A percentile compares a stretch with the other conserved stretches of the same genome.
phyloP scores from a whole-genome alignment of 2,797 vertebrate genomes.

The Liasis olivaceus region DNA sequence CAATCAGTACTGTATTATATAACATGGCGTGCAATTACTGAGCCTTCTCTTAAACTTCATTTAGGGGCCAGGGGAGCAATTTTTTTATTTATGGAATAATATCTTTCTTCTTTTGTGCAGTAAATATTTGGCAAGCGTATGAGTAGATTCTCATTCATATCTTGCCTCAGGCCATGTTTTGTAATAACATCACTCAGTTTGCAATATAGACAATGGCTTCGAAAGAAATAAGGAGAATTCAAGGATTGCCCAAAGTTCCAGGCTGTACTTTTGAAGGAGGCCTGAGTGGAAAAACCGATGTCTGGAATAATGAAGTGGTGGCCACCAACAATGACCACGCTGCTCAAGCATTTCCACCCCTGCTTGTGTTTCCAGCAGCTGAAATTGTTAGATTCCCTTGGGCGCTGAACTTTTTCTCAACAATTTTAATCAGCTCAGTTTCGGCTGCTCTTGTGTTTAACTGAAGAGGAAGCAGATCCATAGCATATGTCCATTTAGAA shows the following conservation, averaged over 20 bases:
- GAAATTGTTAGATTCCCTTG: neutral
- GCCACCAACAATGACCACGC: constrained; percentile 37
- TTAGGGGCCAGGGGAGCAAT: constrained; percentile 60
- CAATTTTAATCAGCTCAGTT: constrained; percentile 55
- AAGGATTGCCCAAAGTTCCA: constrained; percentile 45
- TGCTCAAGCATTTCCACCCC: constrained; percentile 37
- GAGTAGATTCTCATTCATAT: constrained; percentile 65
- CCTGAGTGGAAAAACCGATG: constrained; percentile 33
- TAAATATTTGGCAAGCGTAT: constrained; percentile 62
- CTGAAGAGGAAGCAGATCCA: neutral
- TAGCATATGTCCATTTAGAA: neutral
- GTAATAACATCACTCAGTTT: constrained; percentile 57
- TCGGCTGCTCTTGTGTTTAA: constrained; percentile 38
- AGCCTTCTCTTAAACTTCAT: constrained; percentile 48
- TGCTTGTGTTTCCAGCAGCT: constrained; percentile 12
- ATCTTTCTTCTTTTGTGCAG: constrained; percentile 59
- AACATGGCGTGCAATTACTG: constrained; percentile 30
- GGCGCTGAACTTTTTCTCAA: constrained; percentile 34
- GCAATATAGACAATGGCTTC: constrained; percentile 58
- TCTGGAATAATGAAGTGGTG: constrained; percentile 35
- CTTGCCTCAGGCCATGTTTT: constrained; percentile 60
- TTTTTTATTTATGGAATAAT: constrained; percentile 73
- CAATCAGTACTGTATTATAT: neutral
- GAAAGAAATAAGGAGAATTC: constrained; percentile 51
- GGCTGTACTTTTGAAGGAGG: constrained; percentile 36